Evolutionary conservation across 2,797 vertebrate genomes (phyloP).

Genomic region (Setipinna tenuifilis): DNA sequence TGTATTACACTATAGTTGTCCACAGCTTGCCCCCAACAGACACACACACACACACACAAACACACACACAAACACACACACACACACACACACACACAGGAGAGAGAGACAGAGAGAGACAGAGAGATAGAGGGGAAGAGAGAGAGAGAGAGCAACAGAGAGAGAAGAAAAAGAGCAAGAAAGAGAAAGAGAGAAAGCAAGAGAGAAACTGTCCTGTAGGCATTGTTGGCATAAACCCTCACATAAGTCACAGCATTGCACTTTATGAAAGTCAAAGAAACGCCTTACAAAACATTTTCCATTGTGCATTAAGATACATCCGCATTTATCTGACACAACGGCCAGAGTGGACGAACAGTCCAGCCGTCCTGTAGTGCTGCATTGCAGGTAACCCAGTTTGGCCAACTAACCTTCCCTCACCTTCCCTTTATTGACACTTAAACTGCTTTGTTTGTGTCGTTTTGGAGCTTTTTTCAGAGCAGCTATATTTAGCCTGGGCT

Average conservation of each 20-base stretch:
- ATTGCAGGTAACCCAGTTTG: conserved; percentile 15
- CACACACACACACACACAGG: too few relatives aligned
- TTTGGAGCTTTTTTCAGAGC: background rate
- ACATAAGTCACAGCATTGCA: background rate
- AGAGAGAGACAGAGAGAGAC: too few relatives aligned
- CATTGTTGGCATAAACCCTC: background rate
- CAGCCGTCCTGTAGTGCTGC: background rate
- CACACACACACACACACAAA: background rate
- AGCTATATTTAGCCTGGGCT: conserved; percentile 56
- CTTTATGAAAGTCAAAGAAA: background rate
- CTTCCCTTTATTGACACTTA: background rate
- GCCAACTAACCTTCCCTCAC: background rate
- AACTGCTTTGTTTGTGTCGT: conserved; percentile 17
- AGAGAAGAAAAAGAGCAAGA: background rate
- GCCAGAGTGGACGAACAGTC: background rate
- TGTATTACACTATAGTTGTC: background rate
- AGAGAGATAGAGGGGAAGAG: too few relatives aligned
- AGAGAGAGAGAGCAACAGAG: too few relatives aligned
- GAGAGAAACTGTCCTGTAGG: background rate
- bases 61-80: too few relatives aligned
- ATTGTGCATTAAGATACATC: conserved; percentile 31
- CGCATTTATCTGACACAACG: conserved; percentile 51
- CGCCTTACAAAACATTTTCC: background rate
- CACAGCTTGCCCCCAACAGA: background rate
- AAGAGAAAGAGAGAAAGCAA: background rate